These are phyloP conservation scores for Tragelaphus strepsiceros DNA, from an alignment of 2,113 vertebrate species.

Conservation along the genomic window DNA sequence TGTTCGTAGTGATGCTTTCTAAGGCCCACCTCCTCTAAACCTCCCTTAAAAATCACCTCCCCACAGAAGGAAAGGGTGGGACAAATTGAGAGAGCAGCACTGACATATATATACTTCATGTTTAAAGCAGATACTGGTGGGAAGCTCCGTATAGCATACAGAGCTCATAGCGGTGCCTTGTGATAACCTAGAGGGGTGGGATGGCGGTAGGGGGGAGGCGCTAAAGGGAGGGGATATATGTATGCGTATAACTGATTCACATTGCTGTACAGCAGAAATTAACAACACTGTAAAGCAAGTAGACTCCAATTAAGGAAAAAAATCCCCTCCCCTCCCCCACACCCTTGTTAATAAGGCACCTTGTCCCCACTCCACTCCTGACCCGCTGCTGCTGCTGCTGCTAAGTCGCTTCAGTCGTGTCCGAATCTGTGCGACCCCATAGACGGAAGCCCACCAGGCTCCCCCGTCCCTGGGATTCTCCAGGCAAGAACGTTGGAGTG, in stretches of 20 bases:
- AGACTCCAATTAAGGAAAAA: neutral
- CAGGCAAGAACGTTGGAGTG: too few species aligned
- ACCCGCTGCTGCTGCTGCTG: too few species aligned
- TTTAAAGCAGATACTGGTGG: neutral
- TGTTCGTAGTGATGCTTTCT: too few species aligned
- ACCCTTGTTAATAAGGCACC: rapidly evolving
- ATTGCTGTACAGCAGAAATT: neutral
- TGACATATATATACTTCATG: neutral
- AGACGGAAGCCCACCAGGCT: too few species aligned
- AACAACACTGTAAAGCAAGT: neutral
- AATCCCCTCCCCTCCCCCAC: neutral
- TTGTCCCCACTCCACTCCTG: rapidly evolving
- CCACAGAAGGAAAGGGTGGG: neutral
- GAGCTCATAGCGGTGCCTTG: neutral
- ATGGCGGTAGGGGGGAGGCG: neutral
- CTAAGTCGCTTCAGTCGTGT: too few species aligned
- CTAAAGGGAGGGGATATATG: neutral
- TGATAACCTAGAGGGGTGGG: neutral
- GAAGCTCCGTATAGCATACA: neutral
- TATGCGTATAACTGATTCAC: neutral
- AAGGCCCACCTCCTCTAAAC: neutral
- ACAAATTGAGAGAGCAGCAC: neutral
- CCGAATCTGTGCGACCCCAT: too few species aligned
- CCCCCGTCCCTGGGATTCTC: too few species aligned
- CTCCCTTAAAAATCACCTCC: neutral